Base-by-base conservation (phyloP, 2,888 invertebrate species). In the Xestia xanthographa region DNA sequence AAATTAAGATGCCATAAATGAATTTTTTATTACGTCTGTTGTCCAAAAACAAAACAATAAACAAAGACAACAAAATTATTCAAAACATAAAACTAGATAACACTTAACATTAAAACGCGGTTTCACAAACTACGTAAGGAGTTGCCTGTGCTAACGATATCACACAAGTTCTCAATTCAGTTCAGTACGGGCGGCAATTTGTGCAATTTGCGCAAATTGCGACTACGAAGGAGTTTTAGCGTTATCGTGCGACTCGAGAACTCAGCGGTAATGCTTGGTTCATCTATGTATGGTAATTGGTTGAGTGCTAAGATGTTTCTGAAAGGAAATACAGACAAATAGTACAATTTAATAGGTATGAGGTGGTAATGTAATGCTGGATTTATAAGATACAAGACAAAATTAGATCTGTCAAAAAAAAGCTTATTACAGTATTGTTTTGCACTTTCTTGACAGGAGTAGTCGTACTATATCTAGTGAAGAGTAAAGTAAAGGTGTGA, bases 161-260 rank as follows among this genome's bases (percentile, higher is more conserved):
- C 92, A 90, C 86, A 74, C 85, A 84, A 88, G 90, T 88, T 90
- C 92, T 92, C 91, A 92, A 91, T 92, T 92, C 88, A 86, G 88
- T 89, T 86, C 90, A 92, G 92, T 90, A 91, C 87, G 88, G 88
- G 82, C 66, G 81, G 93, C 93, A 94, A 94, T 94, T 94, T 93
- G 93, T 88, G 87, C 93, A 94, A 94, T 93, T 94, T 93, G 93
- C 87, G 87, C 93, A 93, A 94, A 94, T 94, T 94, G 93, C 90
- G 89, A 90, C 87, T 90, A 88, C 72, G 75, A 48, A 89, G 92
- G 89, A 91, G 92, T 90, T 83, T 86, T 65, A 79, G 84, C 89
- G 90, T 89, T 93, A 93, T 92, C 93, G 72, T 29, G 84, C 89
- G 78, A 86, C 83, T 88, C 75, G 83, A 72, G 62, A 79, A 84